Percentiles rank a stretch among this genome's conserved stretches.
These are phyloP conservation scores for Ceyx cyanopectus DNA, from an alignment of 2,113 vertebrate species.

Conservation along the genomic window DNA sequence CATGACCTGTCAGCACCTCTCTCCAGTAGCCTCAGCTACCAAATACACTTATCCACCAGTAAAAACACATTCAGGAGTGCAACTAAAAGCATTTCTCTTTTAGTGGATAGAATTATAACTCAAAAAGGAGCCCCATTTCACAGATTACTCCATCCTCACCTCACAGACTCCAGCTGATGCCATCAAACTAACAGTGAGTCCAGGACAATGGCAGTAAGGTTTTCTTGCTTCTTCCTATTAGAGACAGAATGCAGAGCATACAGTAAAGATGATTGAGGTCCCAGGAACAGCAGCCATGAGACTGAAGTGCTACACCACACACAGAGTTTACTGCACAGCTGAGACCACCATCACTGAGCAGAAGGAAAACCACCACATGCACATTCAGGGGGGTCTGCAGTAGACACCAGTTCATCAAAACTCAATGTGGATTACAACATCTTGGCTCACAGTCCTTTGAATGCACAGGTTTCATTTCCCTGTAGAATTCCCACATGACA, in stretches of 20 bases:
- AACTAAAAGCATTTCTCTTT: neutral
- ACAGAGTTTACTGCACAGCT: neutral
- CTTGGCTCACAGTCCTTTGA: neutral
- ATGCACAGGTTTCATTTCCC: neutral
- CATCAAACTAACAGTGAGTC: neutral
- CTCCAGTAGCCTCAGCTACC: neutral
- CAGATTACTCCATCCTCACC: neutral
- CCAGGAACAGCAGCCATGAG: neutral
- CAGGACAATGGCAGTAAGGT: neutral
- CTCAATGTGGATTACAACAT: accelerated
- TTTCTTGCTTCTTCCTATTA: neutral
- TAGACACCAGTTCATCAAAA: neutral
- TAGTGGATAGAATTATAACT: neutral
- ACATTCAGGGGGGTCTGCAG: neutral
- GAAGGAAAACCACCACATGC: accelerated
- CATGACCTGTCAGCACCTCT: neutral
- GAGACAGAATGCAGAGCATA: neutral
- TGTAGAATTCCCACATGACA: neutral
- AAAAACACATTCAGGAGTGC: neutral
- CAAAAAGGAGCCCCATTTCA: neutral
- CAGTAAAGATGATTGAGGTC: neutral
- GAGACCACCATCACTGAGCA: neutral
- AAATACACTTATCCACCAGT: neutral
- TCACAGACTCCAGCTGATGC: neutral
- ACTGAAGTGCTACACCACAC: neutral